Conservation (phyloP, 2,888 invertebrate genomes). For the Auanema freiburgensis region DNA sequence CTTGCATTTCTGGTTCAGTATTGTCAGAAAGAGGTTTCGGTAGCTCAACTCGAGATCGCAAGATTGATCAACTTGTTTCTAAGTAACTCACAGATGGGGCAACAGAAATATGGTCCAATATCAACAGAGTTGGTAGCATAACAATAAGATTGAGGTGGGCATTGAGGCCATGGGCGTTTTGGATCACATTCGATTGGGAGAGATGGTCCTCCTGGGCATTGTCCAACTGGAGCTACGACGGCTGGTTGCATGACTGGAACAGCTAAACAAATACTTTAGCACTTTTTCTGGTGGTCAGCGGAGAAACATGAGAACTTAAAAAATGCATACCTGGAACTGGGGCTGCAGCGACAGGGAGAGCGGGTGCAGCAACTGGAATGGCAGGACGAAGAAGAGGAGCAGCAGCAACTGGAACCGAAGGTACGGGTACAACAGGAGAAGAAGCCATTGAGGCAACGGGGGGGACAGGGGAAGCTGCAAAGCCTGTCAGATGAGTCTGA, state of each 20-base stretch:
- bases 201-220: conserved; percentile 60
- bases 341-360: conserved; percentile 20
- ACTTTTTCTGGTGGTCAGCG: background rate
- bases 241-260: conserved; percentile 42
- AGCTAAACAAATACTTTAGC: conserved; percentile 20
- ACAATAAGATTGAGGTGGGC: conserved; percentile 64
- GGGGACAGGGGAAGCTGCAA: too few relatives aligned
- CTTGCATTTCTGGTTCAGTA: too few relatives aligned
- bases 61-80: background rate
- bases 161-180: conserved; percentile 64
- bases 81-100: conserved; percentile 59
- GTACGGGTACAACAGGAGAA: too few relatives aligned
- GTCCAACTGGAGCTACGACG: conserved; percentile 57
- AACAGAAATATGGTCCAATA: conserved; percentile 65
- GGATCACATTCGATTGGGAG: conserved; percentile 64
- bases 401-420: background rate
- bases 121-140: conserved; percentile 65
- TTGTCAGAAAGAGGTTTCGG: background rate
- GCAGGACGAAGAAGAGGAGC: conserved; percentile 8
- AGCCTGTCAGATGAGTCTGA: background rate
- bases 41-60: background rate
- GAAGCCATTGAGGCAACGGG: background rate
- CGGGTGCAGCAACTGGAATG: conserved; percentile 24
- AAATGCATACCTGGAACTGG: background rate
- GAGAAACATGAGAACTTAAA: conserved; percentile 6